phyloP scores from a whole-genome alignment of 1,140 invertebrate genomes.

The Liolophura sinensis region DNA sequence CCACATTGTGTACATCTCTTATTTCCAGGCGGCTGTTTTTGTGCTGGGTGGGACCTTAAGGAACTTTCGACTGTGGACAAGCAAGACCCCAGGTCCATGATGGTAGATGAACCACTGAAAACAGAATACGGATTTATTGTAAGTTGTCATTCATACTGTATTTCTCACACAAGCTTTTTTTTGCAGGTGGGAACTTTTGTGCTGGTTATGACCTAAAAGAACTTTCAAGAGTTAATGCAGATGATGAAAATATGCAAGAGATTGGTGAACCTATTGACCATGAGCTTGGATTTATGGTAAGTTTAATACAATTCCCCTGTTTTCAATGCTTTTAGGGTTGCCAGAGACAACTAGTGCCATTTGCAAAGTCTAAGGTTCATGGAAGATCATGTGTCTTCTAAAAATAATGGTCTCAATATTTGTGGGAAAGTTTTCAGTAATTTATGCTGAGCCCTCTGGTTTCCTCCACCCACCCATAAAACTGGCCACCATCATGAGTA shows the following conservation, averaged over 20 bases:
- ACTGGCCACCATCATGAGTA: too few species aligned
- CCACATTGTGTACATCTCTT: not conserved
- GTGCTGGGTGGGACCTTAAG: slow-evolving; percentile 6
- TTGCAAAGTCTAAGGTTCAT: not conserved
- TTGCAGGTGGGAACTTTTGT: slow-evolving; percentile 82
- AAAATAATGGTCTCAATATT: too few species aligned
- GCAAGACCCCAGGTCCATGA: not conserved
- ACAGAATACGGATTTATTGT: slow-evolving; percentile 3
- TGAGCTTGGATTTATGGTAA: slow-evolving; percentile 51
- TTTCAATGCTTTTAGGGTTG: not conserved
- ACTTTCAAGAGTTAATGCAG: slow-evolving; percentile 57
- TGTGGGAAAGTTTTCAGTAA: too few species aligned
- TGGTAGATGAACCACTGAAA: not conserved
- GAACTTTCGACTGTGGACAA: not conserved
- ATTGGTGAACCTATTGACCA: slow-evolving; percentile 16
- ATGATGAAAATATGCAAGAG: not conserved
- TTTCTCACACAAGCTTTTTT: not conserved
- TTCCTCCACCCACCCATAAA: too few species aligned
- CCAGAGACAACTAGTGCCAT: not conserved
- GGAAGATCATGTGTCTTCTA: too few species aligned
- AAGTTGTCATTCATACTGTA: not conserved
- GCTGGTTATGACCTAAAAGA: slow-evolving; percentile 77
- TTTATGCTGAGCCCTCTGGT: too few species aligned
- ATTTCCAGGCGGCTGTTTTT: not conserved
- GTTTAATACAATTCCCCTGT: not conserved